Base-by-base conservation (phyloP, 2,113 vertebrate genomes). In the Heterochromis multidens region DNA sequence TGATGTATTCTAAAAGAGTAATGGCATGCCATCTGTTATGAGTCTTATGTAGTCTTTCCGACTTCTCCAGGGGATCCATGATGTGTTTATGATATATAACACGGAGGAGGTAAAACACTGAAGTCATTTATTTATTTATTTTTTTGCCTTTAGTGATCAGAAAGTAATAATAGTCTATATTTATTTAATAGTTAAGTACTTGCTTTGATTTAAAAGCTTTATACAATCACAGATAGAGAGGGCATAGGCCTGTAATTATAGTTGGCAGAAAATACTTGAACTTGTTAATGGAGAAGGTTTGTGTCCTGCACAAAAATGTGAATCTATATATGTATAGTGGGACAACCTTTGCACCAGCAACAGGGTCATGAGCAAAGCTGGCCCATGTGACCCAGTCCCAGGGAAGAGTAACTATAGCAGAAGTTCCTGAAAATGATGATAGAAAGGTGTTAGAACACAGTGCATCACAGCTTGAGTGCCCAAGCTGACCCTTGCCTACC, bases 1-100 rank as follows among this genome's bases (percentile, higher is more conserved):
- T 70, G 63, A 88, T 85, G 52, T 74, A 83, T 78, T 83, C 19
- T 1, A 5, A 83, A 72, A 83, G 43, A 83, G 27, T 77, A 49
- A 87, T 81, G 16, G 40, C 5, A 12, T 35, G 40, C 86, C 79
- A 88, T 87, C 81, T 92, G 87, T 56, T 80, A 49, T 23, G 46
- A 74, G 77, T 61, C 57, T 65, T 56, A 25, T 59, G n/a, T 21
- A 67, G 62, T 33, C 58, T 74, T 72, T 58, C 12, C 3, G 4
- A 78, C 25, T 25, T 79, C 54, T 77, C 29, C 9, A 27, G 29
- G 60, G 70, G 60, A 57, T 23, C 46, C n/a, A 14, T 49, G 27
- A 13, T 84, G 49, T 81, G 37, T 27, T 74, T 46, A 70, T 57
- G 43, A 19, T 43, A 6, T 29, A 31, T 31, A 74, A 31, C 31